Evolutionary conservation across 1,140 invertebrate genomes (phyloP), one percentile per base, ranked within the genome.

Genomic region (Akabosia matsudoensis): DNA sequence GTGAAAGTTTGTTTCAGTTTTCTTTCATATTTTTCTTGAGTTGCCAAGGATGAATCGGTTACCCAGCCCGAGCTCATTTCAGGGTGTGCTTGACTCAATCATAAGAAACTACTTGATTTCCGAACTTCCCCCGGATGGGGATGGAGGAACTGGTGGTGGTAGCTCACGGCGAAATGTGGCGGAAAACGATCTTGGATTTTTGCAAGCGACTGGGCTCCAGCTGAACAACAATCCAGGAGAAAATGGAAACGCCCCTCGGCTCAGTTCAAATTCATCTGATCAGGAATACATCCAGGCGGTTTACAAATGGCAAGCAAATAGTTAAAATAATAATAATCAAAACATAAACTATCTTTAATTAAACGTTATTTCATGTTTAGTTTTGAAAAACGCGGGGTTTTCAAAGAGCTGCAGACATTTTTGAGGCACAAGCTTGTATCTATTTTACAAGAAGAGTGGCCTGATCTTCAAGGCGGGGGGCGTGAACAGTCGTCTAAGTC

Each of bases 321-420:
- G 4, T 24, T 56, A 45, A 56, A 56, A 56, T 16, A 56, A 33
- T 7, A 3, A 70, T 7, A 24, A 14, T 3, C 7, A 34, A 70
- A 70, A 22, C n/a, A 22, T 64, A 13, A 64, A 22, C 24, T 64
- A 7, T 28, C 24, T 22, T 28, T 28, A 4, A 7, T 22, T 64
- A 7, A 7, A 7, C n/a, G 7, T 22, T 64, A 28, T 24, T 22
- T 64, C 56, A 4, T 10, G n/a, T 64, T 33, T 30, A 78, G 80
- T 73, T 76, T 80, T 52, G 52, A 79, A 24, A 61, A 76, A 24
- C 73, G 74, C 54, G 78, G 80, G 7, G 72, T 81, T 30, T 34
- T 79, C 22, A 45, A 61, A 33, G 78, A 81, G 74, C 24, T 81
- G 13, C 78, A 81, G 16, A 73, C 78, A 10, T 79, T 81, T 67